phyloP scores from a whole-genome alignment of 2,888 invertebrate genomes.

The Chymomyza caudatula region DNA sequence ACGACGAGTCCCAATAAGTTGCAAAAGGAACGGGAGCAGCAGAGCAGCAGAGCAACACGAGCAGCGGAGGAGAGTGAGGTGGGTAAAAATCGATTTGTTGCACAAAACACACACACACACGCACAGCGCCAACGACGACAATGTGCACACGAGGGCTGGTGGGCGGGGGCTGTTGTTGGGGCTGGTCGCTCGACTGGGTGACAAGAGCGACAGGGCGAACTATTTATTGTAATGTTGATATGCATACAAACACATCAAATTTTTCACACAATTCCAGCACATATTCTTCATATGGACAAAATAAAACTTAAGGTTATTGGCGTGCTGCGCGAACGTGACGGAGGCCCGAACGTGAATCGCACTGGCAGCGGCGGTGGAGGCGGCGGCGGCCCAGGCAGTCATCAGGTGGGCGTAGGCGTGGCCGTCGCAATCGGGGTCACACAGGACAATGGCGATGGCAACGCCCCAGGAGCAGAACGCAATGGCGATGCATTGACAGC shows the following conservation, averaged over 20 bases:
- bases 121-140: slow-evolving; percentile 37
- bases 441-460: slow-evolving; percentile 58
- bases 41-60: slow-evolving; percentile 22
- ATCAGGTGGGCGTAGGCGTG: slow-evolving; percentile 57
- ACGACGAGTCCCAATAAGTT: slow-evolving; percentile 7
- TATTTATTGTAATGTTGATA: slow-evolving; percentile 25
- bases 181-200: slow-evolving; percentile 21
- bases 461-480: slow-evolving; percentile 51
- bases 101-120: slow-evolving; percentile 56
- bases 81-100: slow-evolving; percentile 72
- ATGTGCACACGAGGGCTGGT: slow-evolving; percentile 45
- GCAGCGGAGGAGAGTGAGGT: slow-evolving; percentile 50
- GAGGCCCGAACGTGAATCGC: slow-evolving; percentile 66
- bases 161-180: slow-evolving; percentile 9
- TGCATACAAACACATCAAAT: slow-evolving; percentile 29
- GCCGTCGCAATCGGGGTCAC: slow-evolving; percentile 54
- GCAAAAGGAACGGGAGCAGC: slow-evolving; percentile 43
- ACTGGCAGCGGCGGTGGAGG: slow-evolving; percentile 35
- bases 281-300: slow-evolving; percentile 63
- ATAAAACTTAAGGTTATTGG: slow-evolving; percentile 75
- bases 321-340: slow-evolving; percentile 74
- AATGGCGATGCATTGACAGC: slow-evolving; percentile 21
- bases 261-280: slow-evolving; percentile 6
- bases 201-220: slow-evolving; percentile 18
- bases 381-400: slow-evolving; percentile 37